Base-by-base conservation (phyloP, 2,888 invertebrate species). In the Notocelia uddmanniana region DNA sequence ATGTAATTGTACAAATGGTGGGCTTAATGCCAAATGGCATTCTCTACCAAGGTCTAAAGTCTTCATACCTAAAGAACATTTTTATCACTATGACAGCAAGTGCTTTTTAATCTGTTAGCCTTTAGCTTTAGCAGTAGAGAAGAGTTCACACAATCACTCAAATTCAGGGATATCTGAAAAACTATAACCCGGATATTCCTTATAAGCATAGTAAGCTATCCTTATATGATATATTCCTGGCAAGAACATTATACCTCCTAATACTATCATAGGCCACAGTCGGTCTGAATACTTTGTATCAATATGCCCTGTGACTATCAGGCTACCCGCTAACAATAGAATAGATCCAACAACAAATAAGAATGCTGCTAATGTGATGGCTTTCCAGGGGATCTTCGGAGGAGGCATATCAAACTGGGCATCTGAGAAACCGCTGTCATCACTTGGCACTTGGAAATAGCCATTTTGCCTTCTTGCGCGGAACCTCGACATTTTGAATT, bases 171-270 rank as follows among this genome's bases (percentile, higher is more conserved):
- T 98, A 88, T 98, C 98, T 81, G 97, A 96, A 87, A 96, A 98
- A 59, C 97, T 97, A 87, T 96, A 98, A 0, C 98, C 98, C 66
- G 96, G 96, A 82, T 97, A 96, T 83, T 97, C 96, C 79, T 96
- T 96, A 87, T 96, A 97, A 0, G 98, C 98, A 89, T 96, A 97
- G 85, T 97, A 96, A 41, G 98, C 97, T 83, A 98, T 97, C 79
- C 97, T 95, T 60, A 98, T 96, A 85, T 98, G 98, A 89, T 98
- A 98, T 66, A 97, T 97, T 52, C 98, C 98, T 0, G 98, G 98
- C 77, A 98, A 96, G 83, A 98, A 98, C 97, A 98, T 98, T 50
- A 98, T 94, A 23, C 95, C 93, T 41, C 98, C 98, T 81, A 98
- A 92, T 78, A 98, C 96, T 75, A 98, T 95, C 88, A 98, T 95